phyloP scores from a whole-genome alignment of 2,113 vertebrate species.

The Mobula birostris region DNA sequence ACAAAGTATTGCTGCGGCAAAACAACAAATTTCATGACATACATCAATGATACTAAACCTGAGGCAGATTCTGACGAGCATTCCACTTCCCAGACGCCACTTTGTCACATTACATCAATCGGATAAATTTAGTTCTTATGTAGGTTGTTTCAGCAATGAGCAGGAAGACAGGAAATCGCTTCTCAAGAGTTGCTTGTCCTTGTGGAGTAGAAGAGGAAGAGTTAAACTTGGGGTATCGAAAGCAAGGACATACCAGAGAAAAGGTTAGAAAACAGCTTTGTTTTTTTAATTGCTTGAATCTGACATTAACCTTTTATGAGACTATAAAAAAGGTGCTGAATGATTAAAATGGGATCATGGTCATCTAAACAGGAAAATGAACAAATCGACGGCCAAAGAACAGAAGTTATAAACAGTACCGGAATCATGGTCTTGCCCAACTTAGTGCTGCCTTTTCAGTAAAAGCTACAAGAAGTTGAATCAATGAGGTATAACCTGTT shows the following conservation, averaged over 20 bases:
- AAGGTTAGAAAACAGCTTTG: neutral
- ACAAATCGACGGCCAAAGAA: neutral
- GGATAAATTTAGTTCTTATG: neutral
- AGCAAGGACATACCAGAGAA: neutral
- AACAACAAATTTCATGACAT: no score
- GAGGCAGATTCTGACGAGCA: no score
- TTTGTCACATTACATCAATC: neutral
- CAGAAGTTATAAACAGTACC: neutral
- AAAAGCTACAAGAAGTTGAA: neutral
- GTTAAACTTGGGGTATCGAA: neutral
- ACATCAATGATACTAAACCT: no score
- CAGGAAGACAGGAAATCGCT: neutral
- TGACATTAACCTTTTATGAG: no score
- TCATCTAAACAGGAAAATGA: neutral
- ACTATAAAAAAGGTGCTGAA: neutral
- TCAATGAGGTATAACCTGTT: neutral
- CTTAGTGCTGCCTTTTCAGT: neutral
- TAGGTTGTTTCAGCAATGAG: neutral
- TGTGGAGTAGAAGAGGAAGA: neutral
- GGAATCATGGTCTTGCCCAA: neutral
- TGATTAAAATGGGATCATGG: neutral
- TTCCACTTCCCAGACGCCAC: no score
- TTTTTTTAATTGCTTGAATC: no score
- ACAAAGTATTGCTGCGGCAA: no score
- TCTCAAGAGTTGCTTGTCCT: neutral